Evolutionary conservation across 2,888 invertebrate species (phyloP), one percentile per base, ranked within the genome.

Genomic region (Agelastica alni): DNA sequence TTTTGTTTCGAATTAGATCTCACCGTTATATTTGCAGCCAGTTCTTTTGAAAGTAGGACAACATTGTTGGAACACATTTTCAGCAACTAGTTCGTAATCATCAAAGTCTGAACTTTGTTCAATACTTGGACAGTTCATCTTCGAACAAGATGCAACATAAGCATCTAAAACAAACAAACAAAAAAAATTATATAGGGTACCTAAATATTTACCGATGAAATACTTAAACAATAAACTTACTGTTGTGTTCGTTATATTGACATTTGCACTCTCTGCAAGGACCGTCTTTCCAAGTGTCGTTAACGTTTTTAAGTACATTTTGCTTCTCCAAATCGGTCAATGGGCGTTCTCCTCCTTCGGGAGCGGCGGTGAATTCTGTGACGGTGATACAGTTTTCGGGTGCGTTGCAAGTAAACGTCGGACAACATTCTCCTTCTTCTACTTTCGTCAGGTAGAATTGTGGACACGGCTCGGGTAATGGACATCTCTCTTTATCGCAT

Each of bases 231-330:
- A n/a, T n/a, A n/a, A 30, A 56, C 56, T 53, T 48, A 63, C 70
- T 10, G 37, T 39, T 39, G 10, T 18, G 12, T 2, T 17, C 12
- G 6, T 18, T 20, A 20, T 39, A 20, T 5, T 62, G 32, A 70
- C 89, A 89, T 36, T 76, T 75, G 64, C 89, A 90, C 22, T 79
- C 77, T 30, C 83, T 81, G 67, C 90, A 90, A 14, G 86, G 85
- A 0, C 88, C 89, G 71, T 89, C 88, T 55, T 78, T 70, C 89
- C 89, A 90, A 0, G 75, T 79, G 1, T 83, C 80, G 7, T 85
- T 70, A 65, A 83, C 84, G 51, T 80, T 77, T 72, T 85, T 85
- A 7, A 83, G 68, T 4, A 81, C 65, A n/a, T 77, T 78, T 61
- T 81, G 79, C 6, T 79, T 80, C 22, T 78, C 78, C 0, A 75